These are phyloP conservation scores for Apotomis betuletana DNA, from an alignment of 2,888 invertebrate species.

Conservation along the genomic window DNA sequence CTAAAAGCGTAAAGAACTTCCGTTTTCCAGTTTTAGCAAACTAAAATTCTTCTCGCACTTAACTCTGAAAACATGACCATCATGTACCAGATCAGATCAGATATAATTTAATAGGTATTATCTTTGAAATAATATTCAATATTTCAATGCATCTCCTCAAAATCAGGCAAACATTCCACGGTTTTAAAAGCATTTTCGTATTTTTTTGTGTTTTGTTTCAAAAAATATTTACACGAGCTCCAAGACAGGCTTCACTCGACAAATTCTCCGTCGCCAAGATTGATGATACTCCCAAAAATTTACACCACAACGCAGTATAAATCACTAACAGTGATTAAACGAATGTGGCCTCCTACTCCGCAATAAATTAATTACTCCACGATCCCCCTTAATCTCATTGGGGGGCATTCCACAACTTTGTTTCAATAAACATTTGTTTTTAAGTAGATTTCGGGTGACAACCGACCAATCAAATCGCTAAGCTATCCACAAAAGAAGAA, in stretches of 20 bases:
- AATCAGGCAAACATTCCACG: too few species aligned
- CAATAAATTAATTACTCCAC: constrained; percentile 37
- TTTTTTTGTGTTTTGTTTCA: not conserved
- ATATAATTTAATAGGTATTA: too few species aligned
- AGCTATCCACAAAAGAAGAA: not conserved
- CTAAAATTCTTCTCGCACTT: too few species aligned
- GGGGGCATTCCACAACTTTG: constrained; percentile 24
- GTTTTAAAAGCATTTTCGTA: too few species aligned
- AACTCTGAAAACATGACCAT: too few species aligned
- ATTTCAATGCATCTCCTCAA: too few species aligned
- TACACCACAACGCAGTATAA: constrained; percentile 6
- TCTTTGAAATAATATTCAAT: too few species aligned
- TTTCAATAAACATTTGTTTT: constrained; percentile 34
- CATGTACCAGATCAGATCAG: too few species aligned
- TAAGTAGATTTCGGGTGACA: constrained; percentile 23
- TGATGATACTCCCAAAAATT: constrained; percentile 25
- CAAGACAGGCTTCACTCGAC: constrained; percentile 22
- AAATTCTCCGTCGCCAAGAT: constrained; percentile 23
- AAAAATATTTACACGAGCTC: constrained; percentile 16
- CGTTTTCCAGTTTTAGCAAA: too few species aligned
- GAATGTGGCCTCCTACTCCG: constrained; percentile 8
- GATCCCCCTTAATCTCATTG: constrained; percentile 24
- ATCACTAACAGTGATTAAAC: constrained; percentile 30
- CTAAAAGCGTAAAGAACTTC: too few species aligned
- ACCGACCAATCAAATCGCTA: constrained; percentile 15